Evolutionary conservation across 2,888 invertebrate species (phyloP).

Genomic region (Epicampocera succincta): DNA sequence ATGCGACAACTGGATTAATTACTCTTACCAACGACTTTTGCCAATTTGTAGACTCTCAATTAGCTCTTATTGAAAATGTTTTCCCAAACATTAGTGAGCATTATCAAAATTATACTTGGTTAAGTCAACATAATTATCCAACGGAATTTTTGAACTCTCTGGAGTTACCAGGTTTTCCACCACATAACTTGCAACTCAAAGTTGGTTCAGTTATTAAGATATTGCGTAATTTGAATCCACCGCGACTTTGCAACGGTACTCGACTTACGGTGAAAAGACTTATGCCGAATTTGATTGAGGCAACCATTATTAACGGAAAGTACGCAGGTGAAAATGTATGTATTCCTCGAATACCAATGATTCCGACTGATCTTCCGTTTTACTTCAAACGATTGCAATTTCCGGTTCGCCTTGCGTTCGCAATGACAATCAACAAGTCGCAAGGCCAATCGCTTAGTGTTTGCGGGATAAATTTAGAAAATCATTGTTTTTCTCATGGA

Average conservation of each 20-base stretch:
- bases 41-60: conserved; percentile 33
- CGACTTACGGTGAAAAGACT: conserved; percentile 12
- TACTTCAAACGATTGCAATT: conserved; percentile 59
- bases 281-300: conserved; percentile 54
- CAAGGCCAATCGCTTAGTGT: conserved; percentile 61
- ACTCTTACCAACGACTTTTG: conserved; percentile 36
- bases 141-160: conserved; percentile 66
- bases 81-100: conserved; percentile 32
- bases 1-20: conserved; percentile 42
- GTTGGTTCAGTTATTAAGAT: conserved; percentile 72
- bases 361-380: conserved; percentile 57
- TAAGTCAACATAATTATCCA: conserved; percentile 54
- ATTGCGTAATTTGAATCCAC: conserved; percentile 72
- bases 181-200: conserved; percentile 70
- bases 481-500: background rate
- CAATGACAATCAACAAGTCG: conserved; percentile 64
- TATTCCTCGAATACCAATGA: conserved; percentile 60
- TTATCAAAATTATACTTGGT: conserved; percentile 34
- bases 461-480: conserved; percentile 47
- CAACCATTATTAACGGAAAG: conserved; percentile 51
- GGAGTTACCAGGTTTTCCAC: conserved; percentile 54
- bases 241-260: conserved; percentile 71
- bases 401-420: conserved; percentile 25
- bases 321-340: conserved; percentile 55
- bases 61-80: conserved; percentile 33